Percentiles rank a stretch among this genome's conserved stretches.
These are phyloP conservation scores for Camponotus floridanus DNA, from an alignment of 1,140 invertebrate genomes.

Conservation along the genomic window DNA sequence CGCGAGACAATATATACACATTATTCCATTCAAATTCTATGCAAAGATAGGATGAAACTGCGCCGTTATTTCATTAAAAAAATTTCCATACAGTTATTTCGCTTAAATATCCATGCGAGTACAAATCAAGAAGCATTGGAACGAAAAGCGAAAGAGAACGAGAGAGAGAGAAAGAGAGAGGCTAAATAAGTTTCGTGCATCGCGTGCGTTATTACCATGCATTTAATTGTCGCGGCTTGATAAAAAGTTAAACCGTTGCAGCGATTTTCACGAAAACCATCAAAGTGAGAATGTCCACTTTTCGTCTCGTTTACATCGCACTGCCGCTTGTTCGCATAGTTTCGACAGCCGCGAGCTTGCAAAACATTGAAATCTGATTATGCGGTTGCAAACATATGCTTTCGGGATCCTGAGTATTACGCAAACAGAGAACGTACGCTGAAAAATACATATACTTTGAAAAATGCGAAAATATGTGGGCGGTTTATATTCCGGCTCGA, in stretches of 20 bases:
- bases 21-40: not conserved
- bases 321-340: not conserved
- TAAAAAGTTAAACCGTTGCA: slow-evolving; percentile 25
- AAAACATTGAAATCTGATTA: slow-evolving; percentile 36
- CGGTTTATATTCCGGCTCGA: slow-evolving; percentile 28
- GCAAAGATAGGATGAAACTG: not conserved
- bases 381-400: not conserved
- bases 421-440: not conserved
- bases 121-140: slow-evolving; percentile 21
- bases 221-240: not conserved
- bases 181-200: slow-evolving; percentile 2
- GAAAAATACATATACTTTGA: not conserved
- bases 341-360: slow-evolving; percentile 5
- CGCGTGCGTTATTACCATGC: not conserved
- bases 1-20: not conserved
- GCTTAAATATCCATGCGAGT: not conserved
- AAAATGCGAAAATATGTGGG: not conserved
- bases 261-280: slow-evolving; percentile 9
- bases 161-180: not conserved
- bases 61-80: slow-evolving; percentile 12
- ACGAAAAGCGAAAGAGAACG: not conserved
- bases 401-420: not conserved
- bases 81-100: not conserved
- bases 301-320: not conserved
- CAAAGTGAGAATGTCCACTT: not conserved